Evolutionary conservation across 2,113 vertebrate species (phyloP).

Genomic region (Mobula birostris): DNA sequence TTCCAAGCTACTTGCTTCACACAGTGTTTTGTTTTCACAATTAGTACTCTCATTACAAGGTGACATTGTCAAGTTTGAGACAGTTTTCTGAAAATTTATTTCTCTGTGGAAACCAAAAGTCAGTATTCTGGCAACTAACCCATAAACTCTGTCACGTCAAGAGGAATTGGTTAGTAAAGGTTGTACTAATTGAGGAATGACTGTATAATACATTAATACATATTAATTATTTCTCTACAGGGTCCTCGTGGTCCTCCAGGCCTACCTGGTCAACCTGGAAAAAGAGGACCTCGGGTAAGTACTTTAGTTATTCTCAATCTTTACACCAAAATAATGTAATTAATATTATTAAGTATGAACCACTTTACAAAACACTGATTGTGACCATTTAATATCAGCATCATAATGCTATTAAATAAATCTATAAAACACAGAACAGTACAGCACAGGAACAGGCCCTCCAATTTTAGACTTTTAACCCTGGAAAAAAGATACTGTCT

Average conservation of each 20-base stretch:
- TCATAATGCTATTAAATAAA: background rate
- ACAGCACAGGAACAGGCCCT: too few relatives aligned
- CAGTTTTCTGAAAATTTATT: background rate
- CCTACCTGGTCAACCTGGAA: slow-evolving; percentile 75
- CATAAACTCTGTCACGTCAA: slow-evolving; percentile 16
- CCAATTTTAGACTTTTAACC: too few relatives aligned
- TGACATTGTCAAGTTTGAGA: background rate
- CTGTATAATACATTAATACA: background rate
- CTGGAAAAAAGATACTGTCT: too few relatives aligned
- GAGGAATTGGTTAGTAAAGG: background rate
- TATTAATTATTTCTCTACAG: slow-evolving; percentile 54
- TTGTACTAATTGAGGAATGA: background rate
- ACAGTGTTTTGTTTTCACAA: background rate
- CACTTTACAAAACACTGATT: background rate
- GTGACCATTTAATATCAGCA: background rate
- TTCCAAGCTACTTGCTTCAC: background rate
- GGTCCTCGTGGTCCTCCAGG: slow-evolving; percentile 80
- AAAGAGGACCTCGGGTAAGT: slow-evolving; percentile 85
- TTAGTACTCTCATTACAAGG: background rate
- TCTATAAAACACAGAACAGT: too few relatives aligned
- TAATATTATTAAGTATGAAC: background rate
- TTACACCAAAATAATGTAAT: background rate
- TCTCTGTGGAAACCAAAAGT: background rate
- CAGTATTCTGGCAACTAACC: background rate
- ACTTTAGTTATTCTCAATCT: background rate